These are phyloP conservation scores for Saccostrea cuccullata DNA, from an alignment of 1,140 invertebrate genomes.

Conservation along the genomic window DNA sequence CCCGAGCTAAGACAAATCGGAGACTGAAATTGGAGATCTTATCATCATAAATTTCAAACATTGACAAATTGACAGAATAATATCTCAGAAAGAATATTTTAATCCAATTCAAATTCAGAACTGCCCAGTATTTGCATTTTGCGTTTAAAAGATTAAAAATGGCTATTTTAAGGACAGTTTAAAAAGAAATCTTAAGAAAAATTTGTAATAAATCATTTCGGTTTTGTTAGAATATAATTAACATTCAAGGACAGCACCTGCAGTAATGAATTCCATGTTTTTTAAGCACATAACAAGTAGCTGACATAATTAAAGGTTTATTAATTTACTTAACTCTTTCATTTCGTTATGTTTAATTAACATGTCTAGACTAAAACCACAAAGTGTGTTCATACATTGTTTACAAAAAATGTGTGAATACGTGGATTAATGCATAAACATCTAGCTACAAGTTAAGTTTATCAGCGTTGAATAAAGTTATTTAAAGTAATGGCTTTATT, in stretches of 20 bases:
- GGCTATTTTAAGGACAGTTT: no score
- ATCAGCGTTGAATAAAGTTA: no score
- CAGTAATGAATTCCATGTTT: slow-evolving; percentile 22
- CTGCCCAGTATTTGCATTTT: no score
- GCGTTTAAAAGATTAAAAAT: no score
- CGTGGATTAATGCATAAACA: not conserved
- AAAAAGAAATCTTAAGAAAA: not conserved
- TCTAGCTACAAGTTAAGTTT: not conserved
- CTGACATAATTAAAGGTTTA: slow-evolving; percentile 26
- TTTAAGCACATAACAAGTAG: not conserved
- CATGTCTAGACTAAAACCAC: not conserved
- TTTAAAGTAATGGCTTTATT: no score
- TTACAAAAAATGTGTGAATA: not conserved
- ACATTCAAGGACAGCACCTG: not conserved
- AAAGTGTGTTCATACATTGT: not conserved
- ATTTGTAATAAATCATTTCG: slow-evolving; percentile 1
- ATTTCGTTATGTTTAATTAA: slow-evolving; percentile 9
- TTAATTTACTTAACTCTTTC: slow-evolving; percentile 27
- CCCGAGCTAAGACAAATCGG: no score
- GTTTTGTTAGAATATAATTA: slow-evolving; percentile 13
- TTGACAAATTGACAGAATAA: no score
- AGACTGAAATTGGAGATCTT: no score
- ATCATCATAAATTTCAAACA: no score
- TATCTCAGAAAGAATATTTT: no score
- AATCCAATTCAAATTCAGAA: no score